Conservation (phyloP, 2,113 vertebrate genomes). For the Climacteris rufus region DNA sequence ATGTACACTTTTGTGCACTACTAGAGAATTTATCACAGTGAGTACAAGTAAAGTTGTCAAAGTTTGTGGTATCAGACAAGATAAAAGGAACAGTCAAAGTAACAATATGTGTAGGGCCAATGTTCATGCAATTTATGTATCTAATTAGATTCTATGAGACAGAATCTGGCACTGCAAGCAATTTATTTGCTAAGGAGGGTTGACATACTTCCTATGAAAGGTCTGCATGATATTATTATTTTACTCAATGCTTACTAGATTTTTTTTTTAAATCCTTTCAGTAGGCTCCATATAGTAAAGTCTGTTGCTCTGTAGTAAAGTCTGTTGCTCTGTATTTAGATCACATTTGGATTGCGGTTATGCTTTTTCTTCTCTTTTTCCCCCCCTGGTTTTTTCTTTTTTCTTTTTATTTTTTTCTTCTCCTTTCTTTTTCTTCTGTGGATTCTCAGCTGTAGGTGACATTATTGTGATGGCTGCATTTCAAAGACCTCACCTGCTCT, state of each 20-base stretch:
- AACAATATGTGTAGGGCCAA: neutral
- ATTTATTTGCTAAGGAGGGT: conserved; percentile 1
- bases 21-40: neutral
- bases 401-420: neutral
- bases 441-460: conserved; percentile 51
- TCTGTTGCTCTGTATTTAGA: conserved; percentile 6
- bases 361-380: neutral
- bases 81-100: conserved; percentile 28
- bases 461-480: conserved; percentile 28
- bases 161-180: neutral
- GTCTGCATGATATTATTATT: neutral
- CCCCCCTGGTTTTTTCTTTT: accelerated
- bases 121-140: conserved; percentile 26
- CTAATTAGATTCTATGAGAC: conserved; percentile 6
- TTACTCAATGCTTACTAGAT: neutral
- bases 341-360: neutral
- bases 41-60: conserved; percentile 24
- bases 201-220: neutral
- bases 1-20: neutral
- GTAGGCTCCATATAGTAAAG: neutral
- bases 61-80: conserved; percentile 48
- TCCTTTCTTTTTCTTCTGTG: neutral
- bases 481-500: conserved; percentile 66
- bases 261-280: neutral
- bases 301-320: neutral